Evolutionary conservation across 2,113 vertebrate genomes (phyloP), one percentile per base, ranked within the genome.

Genomic region (Saguinus midas): DNA sequence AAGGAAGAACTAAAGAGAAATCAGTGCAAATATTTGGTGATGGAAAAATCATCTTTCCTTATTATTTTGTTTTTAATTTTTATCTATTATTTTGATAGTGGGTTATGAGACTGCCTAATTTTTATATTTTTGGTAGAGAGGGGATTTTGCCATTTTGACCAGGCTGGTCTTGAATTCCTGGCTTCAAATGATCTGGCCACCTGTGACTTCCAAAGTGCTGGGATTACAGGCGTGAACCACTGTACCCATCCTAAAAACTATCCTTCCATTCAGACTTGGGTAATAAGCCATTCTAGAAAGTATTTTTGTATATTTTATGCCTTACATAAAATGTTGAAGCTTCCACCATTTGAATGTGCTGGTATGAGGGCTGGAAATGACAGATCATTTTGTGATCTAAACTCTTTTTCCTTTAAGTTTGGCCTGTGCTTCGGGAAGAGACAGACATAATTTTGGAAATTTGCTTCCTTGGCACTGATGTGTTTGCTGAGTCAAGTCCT

Each of bases 401-500:
- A 29, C 29, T 80, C 29, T 85, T 52, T 52, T 86, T 66, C 45
- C 18, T 40, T 93, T 89, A 35, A 52, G 35, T 76, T 6, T 76
- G 64, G 21, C 6, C 23, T 83, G 20, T 78, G 90, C 17, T 96
- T 81, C 12, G 45, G 55, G 91, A 90, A 75, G 87, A 61, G 40
- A 16, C 2, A 81, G 72, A 90, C 37, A 14, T 35, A 11, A 80
- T 91, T 94, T 90, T 81, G 68, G 48, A 87, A 88, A 86, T 95
- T 64, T 83, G 70, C 76, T 80, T 76, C 79, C 75, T 94, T 79
- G 81, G 25, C 72, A 70, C 40, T 91, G 50, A 52, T 96, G 68
- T 83, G 29, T 83, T 91, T 96, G 83, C 91, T 95, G 83, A 97
- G 48, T 83, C 86, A 91, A 91, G 70, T 66, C 17, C n/a, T 73